These are phyloP conservation scores for Caradrina kadenii DNA, from an alignment of 2,888 invertebrate genomes.

Conservation along the genomic window DNA sequence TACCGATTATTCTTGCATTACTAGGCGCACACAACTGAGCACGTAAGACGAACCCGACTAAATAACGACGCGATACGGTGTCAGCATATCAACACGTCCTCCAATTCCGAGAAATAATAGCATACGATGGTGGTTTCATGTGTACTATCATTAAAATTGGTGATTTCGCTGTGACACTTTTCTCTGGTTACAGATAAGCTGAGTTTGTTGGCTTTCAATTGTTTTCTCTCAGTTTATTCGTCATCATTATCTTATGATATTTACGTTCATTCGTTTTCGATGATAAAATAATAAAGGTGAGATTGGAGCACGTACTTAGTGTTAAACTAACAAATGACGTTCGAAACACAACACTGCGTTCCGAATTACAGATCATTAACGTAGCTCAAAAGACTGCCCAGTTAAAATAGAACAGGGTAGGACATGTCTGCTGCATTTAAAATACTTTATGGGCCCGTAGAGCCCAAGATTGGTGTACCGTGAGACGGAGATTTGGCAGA, in stretches of 20 bases:
- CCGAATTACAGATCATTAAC: no score
- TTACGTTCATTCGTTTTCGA: not conserved
- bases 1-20: conserved; percentile 26
- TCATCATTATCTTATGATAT: not conserved
- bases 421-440: no score
- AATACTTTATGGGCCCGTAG: no score
- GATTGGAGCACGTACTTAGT: no score
- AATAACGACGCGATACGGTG: conserved; percentile 53
- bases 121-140: conserved; percentile 46
- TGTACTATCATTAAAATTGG: conserved; percentile 54
- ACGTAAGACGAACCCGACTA: conserved; percentile 41
- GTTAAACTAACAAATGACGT: no score
- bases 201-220: not conserved
- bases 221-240: not conserved
- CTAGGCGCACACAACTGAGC: conserved; percentile 45
- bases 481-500: no score
- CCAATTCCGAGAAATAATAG: conserved; percentile 68
- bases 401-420: no score
- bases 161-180: conserved; percentile 47
- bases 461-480: no score
- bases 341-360: no score
- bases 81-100: conserved; percentile 67
- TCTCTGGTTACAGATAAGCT: conserved; percentile 20
- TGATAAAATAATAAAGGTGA: not conserved
- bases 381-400: no score